Evolutionary conservation across 2,888 invertebrate genomes (phyloP), one percentile per base, ranked within the genome.

Genomic region (Rhingia rostrata): DNA sequence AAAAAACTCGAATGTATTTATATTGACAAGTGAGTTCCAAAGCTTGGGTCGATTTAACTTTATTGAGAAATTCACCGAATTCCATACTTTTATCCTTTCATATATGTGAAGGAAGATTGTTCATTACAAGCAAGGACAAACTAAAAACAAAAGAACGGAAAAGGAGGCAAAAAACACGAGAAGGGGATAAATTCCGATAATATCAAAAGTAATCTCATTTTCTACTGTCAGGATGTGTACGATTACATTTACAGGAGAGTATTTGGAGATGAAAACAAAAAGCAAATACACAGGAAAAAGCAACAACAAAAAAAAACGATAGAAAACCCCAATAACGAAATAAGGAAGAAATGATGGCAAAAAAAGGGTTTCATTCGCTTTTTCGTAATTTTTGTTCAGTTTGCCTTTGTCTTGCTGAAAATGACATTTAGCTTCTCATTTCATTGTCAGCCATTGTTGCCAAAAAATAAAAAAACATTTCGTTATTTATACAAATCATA

Each of bases 51-150:
- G 78, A 84, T 79, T 79, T 74, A 64, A 74, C 74, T 84, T 74
- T 79, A 84, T 84, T 84, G 58, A 66, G 47, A 84, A 79, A 84
- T 84, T 84, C 79, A 79, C 49, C 56, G 74, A 60, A 84, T 84
- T 79, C 84, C 79, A 74, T 64, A 70, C 69, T 45, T 70, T 54
- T 32, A 41, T 30, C 39, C 10, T 45, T 14, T 10, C 9, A 14
- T 12, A 70, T 32, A 33, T 32, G 12, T 7, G n/a, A 49, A 12
- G 30, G 12, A 33, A 33, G 9, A 56, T 9, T 22, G 30, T 4
- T 32, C 37, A 14, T 10, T 43, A 7, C 39, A 37, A 49, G 4
- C 33, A 64, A 66, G 74, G 56, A 72, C 37, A 9, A 45, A 33
- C 6, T 35, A 6, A 69, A 39, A 33, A 56, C 3, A 3, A 4